phyloP scores from a whole-genome alignment of 2,888 invertebrate genomes.

The Aspidiotus destructor region DNA sequence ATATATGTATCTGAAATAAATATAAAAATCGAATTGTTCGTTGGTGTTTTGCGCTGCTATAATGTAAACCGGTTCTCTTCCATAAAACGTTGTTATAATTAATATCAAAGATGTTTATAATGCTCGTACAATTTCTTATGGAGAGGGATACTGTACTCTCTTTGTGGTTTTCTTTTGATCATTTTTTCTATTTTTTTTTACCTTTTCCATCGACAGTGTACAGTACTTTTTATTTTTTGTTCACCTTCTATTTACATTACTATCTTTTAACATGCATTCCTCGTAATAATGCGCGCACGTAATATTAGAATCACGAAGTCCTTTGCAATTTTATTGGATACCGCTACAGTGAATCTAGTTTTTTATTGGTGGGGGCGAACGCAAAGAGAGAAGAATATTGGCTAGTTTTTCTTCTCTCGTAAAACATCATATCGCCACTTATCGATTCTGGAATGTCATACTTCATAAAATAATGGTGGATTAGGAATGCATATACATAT shows the following conservation, averaged over 20 bases:
- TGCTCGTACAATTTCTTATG: constrained; percentile 21
- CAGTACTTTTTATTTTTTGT: constrained; percentile 4
- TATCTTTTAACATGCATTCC: constrained; percentile 24
- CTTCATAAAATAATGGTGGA: constrained; percentile 27
- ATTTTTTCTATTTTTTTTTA: too few relatives aligned
- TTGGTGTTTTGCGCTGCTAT: constrained; percentile 10
- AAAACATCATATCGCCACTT: constrained; percentile 25
- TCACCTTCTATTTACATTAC: constrained; percentile 24
- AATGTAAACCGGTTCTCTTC: background rate
- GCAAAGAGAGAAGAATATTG: background rate
- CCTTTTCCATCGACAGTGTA: constrained; percentile 9
- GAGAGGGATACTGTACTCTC: constrained; percentile 27
- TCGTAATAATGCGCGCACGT: constrained; percentile 21
- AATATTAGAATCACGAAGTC: constrained; percentile 29
- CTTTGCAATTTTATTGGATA: constrained; percentile 31
- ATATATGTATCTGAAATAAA: too few relatives aligned
- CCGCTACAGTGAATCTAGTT: constrained; percentile 23
- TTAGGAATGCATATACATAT: constrained; percentile 17
- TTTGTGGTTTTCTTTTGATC: constrained; percentile 16
- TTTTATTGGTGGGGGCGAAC: constrained; percentile 18
- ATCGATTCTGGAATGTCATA: constrained; percentile 26
- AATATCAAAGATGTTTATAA: constrained; percentile 20
- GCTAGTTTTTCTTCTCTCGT: constrained; percentile 13
- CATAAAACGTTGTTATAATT: constrained; percentile 19
- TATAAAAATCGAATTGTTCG: constrained; percentile 6